phyloP scores from a whole-genome alignment of 2,113 vertebrate species.

The Dipodomys stephensi region DNA sequence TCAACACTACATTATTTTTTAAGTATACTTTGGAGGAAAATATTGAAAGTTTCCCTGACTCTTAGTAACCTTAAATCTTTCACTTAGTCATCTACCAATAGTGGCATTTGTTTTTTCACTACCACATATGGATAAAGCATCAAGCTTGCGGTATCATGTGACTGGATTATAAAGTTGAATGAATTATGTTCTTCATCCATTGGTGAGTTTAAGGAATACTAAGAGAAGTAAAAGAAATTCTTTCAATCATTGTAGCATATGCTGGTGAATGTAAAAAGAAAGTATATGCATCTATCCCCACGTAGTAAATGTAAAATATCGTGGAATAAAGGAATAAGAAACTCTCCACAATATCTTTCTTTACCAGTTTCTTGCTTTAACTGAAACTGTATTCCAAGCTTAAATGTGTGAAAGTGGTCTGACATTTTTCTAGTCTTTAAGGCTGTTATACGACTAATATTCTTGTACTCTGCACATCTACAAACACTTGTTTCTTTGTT shows the following conservation, averaged over 20 bases:
- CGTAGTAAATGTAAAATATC: not conserved
- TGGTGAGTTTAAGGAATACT: not conserved
- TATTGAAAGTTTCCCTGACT: not conserved
- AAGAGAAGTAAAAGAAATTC: not conserved
- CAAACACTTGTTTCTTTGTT: too few relatives aligned
- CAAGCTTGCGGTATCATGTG: too few relatives aligned
- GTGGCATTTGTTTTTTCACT: not conserved
- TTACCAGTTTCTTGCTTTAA: not conserved
- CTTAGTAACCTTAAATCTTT: not conserved
- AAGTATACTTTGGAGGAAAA: not conserved
- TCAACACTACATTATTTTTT: too few relatives aligned
- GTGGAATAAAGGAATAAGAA: not conserved
- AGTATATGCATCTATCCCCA: not conserved
- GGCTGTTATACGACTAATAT: not conserved
- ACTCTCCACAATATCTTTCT: not conserved
- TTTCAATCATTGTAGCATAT: not conserved
- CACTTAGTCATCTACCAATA: not conserved
- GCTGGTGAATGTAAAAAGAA: not conserved
- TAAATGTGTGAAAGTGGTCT: not conserved
- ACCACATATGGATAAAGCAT: not conserved
- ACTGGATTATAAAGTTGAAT: not conserved
- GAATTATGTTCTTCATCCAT: not conserved
- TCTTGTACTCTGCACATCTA: not conserved
- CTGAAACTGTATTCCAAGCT: not conserved
- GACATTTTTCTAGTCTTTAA: not conserved